These are phyloP conservation scores for Octonoba sinensis DNA, from an alignment of 2,888 invertebrate species.

Conservation along the genomic window DNA sequence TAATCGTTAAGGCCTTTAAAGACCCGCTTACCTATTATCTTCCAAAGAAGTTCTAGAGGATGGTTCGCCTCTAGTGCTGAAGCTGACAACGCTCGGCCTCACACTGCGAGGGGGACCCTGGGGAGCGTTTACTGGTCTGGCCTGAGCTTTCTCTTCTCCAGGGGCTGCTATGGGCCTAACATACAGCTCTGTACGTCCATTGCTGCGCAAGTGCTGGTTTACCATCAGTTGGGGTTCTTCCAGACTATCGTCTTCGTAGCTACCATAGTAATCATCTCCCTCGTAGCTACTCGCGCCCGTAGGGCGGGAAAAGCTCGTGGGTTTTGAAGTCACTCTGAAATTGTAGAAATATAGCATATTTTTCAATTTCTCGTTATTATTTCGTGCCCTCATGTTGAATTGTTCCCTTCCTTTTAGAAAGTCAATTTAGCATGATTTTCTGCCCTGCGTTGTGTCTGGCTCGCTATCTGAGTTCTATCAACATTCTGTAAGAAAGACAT, in stretches of 20 bases:
- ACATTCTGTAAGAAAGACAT: too few species aligned
- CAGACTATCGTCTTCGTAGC: slow-evolving; percentile 43
- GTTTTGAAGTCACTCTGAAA: slow-evolving; percentile 18
- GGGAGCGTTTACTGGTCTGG: neutral
- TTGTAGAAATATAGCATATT: too few species aligned
- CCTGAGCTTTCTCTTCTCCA: neutral
- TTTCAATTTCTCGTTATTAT: too few species aligned
- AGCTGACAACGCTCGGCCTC: slow-evolving; percentile 8
- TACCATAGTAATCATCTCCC: slow-evolving; percentile 34
- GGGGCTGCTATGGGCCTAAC: slow-evolving; percentile 36
- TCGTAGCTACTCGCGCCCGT: slow-evolving; percentile 17
- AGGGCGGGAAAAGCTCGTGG: neutral
- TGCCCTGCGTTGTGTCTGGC: too few species aligned
- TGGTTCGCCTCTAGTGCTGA: neutral
- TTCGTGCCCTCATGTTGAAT: too few species aligned
- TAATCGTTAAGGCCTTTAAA: too few species aligned
- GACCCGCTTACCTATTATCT: slow-evolving; percentile 28
- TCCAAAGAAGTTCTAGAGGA: slow-evolving; percentile 5
- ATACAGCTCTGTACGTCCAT: slow-evolving; percentile 27
- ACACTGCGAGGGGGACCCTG: slow-evolving; percentile 29
- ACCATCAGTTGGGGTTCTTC: slow-evolving; percentile 49
- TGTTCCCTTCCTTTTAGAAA: too few species aligned
- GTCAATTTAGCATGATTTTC: too few species aligned
- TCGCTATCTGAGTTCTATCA: too few species aligned
- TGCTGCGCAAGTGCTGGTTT: slow-evolving; percentile 44